Percentiles rank a stretch among this genome's conserved stretches.
phyloP scores from a whole-genome alignment of 2,113 vertebrate species.

The Siniperca knerii region DNA sequence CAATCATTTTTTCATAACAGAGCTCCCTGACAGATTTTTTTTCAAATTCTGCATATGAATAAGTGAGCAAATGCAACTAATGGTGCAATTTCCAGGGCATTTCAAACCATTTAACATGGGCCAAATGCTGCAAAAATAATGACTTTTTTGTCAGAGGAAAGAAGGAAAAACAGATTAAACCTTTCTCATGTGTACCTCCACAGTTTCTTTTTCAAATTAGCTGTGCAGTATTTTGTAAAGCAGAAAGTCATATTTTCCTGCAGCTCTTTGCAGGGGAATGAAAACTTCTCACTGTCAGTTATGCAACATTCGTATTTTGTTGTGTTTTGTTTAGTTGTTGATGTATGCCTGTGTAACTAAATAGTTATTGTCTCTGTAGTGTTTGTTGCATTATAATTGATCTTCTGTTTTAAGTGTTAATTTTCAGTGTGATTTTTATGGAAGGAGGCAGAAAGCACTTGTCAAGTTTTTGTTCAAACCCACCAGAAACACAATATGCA shows the following conservation, averaged over 20 bases:
- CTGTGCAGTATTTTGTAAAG: conserved; percentile 79
- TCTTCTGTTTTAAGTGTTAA: conserved; percentile 62
- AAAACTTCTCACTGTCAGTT: conserved; percentile 34
- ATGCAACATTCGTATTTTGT: conserved; percentile 46
- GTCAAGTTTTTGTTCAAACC: conserved; percentile 7
- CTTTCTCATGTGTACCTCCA: conserved; percentile 42
- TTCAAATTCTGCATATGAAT: neutral
- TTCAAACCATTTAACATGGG: neutral
- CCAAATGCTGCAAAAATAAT: neutral
- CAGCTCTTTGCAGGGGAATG: conserved; percentile 24
- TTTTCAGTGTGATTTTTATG: conserved; percentile 37
- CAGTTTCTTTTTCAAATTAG: conserved; percentile 72
- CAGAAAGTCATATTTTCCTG: conserved; percentile 64
- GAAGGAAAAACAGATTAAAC: neutral
- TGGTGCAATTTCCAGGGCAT: neutral
- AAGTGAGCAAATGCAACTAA: neutral
- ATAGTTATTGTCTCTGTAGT: conserved; percentile 52
- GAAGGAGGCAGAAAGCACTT: neutral
- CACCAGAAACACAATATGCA: conserved; percentile 21
- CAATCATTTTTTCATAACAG: neutral
- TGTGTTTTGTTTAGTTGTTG: conserved; percentile 58
- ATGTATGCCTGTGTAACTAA: conserved; percentile 54
- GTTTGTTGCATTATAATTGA: conserved; percentile 61
- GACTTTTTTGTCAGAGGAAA: neutral
- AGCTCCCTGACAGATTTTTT: neutral